These are phyloP conservation scores for Acrossocheilus fasciatus DNA, from an alignment of 2,797 vertebrate genomes.

Conservation along the genomic window DNA sequence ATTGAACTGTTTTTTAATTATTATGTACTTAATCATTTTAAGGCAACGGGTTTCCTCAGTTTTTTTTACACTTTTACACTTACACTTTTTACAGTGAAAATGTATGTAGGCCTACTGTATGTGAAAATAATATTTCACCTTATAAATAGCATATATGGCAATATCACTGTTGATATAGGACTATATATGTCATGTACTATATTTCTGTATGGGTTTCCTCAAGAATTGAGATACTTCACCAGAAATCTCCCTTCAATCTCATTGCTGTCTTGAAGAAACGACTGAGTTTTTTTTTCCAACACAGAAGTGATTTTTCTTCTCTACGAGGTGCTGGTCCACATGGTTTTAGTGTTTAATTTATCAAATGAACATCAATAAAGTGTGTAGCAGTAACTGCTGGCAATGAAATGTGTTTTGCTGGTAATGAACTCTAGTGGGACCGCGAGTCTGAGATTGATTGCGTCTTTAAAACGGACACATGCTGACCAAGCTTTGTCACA, in stretches of 20 bases:
- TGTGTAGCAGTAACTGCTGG: background rate
- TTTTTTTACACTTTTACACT: no score
- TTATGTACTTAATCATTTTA: no score
- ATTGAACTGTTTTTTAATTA: no score
- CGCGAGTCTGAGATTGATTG: conserved; percentile 18
- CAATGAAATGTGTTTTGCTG: conserved; percentile 23
- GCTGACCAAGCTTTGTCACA: conserved; percentile 28
- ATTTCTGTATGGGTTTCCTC: background rate
- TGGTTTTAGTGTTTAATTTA: conserved; percentile 8
- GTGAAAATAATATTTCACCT: background rate
- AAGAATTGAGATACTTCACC: background rate
- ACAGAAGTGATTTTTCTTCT: background rate
- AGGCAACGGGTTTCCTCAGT: no score
- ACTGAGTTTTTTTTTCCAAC: background rate
- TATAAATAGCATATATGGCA: background rate
- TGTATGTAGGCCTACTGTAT: background rate
- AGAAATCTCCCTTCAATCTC: background rate
- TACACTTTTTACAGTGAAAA: no score
- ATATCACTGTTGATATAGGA: background rate
- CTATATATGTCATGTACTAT: background rate
- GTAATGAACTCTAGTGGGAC: conserved; percentile 15
- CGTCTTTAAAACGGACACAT: conserved; percentile 30
- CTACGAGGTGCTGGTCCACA: background rate
- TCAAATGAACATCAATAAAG: conserved; percentile 20
- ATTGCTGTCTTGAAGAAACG: background rate